A percentile compares a stretch with the other conserved stretches of the same genome.
phyloP scores from a whole-genome alignment of 2,113 vertebrate genomes.

The Anguilla rostrata region DNA sequence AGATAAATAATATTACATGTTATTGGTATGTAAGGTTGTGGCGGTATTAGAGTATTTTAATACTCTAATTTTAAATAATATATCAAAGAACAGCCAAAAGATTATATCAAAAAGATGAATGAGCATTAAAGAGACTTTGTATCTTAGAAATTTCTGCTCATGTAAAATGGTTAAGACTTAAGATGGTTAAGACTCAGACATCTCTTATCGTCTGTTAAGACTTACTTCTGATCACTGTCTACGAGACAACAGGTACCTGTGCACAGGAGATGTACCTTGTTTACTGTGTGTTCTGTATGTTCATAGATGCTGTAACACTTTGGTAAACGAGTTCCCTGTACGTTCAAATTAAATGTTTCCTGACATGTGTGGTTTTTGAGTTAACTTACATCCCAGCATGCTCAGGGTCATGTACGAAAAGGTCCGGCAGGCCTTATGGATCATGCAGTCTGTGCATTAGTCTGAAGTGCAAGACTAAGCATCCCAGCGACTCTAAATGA shows the following conservation, averaged over 20 bases:
- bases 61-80: neutral
- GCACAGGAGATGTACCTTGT: neutral
- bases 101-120: neutral
- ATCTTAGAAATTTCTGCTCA: neutral
- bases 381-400: no score
- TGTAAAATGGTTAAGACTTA: neutral
- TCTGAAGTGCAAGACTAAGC: no score
- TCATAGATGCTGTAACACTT: neutral
- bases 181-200: no score
- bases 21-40: neutral
- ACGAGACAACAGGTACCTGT: neutral
- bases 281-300: neutral
- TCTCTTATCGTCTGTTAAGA: neutral
- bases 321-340: no score
- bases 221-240: neutral
- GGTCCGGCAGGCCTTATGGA: no score
- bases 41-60: neutral
- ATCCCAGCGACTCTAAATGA: no score
- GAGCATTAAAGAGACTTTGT: neutral
- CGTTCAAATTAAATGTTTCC: no score
- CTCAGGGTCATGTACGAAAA: no score
- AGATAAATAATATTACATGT: neutral
- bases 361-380: no score
- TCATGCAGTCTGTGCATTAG: no score
- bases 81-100: neutral